Evolutionary conservation across 2,888 invertebrate species (phyloP).

Genomic region (Napeogenes inachia): DNA sequence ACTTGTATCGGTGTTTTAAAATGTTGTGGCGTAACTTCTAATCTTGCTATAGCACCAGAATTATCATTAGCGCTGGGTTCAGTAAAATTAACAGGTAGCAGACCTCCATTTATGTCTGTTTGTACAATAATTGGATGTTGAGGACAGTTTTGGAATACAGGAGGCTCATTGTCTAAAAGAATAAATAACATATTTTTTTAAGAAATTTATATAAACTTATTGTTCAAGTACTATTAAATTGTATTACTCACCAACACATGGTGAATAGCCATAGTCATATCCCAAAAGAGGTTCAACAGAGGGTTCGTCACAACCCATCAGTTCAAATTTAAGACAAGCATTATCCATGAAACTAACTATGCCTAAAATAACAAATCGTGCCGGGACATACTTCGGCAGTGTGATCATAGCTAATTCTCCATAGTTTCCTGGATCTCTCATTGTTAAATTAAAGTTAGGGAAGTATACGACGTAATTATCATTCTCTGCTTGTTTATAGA

Average conservation of each 20-base stretch:
- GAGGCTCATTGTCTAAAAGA: constrained; percentile 91
- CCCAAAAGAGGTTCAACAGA: constrained; percentile 89
- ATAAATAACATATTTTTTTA: constrained; percentile 1
- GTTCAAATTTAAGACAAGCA: constrained; percentile 95
- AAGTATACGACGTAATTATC: constrained; percentile 98
- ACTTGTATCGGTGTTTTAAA: constrained; percentile 92
- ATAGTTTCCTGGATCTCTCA: constrained; percentile 96
- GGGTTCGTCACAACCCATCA: constrained; percentile 97
- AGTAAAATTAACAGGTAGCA: constrained; percentile 93
- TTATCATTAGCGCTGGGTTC: constrained; percentile 97
- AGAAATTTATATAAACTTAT: too few species aligned
- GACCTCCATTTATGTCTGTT: constrained; percentile 92
- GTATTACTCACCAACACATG: constrained; percentile 85
- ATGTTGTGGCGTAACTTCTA: constrained; percentile 94
- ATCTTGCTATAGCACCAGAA: constrained; percentile 94
- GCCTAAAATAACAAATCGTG: constrained; percentile 94
- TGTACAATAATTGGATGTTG: constrained; percentile 93
- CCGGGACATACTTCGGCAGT: constrained; percentile 94
- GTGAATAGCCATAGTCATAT: constrained; percentile 94
- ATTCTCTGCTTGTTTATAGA: constrained; percentile 95
- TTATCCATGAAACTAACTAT: constrained; percentile 98
- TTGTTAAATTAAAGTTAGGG: constrained; percentile 96
- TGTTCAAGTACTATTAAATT: too few species aligned
- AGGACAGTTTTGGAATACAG: constrained; percentile 97
- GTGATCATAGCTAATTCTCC: constrained; percentile 98